Evolutionary conservation across 2,113 vertebrate species (phyloP), one percentile per base, ranked within the genome.

Genomic region (Smithornis capensis): DNA sequence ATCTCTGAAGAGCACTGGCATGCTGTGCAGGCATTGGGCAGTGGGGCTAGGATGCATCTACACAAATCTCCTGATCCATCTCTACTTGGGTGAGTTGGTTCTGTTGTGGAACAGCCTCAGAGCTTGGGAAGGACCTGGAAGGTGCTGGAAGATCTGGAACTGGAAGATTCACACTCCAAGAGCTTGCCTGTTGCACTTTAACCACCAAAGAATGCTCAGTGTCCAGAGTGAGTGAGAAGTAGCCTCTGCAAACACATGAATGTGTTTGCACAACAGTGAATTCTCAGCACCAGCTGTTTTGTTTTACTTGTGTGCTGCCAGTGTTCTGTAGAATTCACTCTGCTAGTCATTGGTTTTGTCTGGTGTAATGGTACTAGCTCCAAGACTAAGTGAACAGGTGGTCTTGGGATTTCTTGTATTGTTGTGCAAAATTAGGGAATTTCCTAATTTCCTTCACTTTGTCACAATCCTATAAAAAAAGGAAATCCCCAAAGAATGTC

Each of bases 191-290:
- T 37, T 70, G 22, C 14, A 24, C 22, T 78, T 65, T 42, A 63
- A 0, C 44, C 7, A 21, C 21, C 47, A 60, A 35, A 47, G 19
- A 35, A 62, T 3, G 6, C 44, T 78, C n/a, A 55, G 42, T 29
- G 27, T 16, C 45, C 14, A 35, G 29, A 40, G 37, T 38, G 57
- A 35, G 33, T 33, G 38, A 7, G 33, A 91, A 59, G 10, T 3
- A 73, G 11, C 4, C 14, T 17, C 10, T 2, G 0, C 52, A 47
- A 64, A 47, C 17, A 19, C 17, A 25, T 0, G 0, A 22, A n/a
- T n/a, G n/a, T n/a, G n/a, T n/a, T n/a, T n/a, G n/a, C n/a, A n/a
- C n/a, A 62, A 8, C 7, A 49, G 3, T 7, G n/a, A 82, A 45
- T 49, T 40, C 25, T 55, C 53, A 35, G 23, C 44, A 68, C 3